A percentile compares a stretch with the other conserved stretches of the same genome.
Conservation (phyloP, 2,113 vertebrate species). For the Ochotona princeps region DNA sequence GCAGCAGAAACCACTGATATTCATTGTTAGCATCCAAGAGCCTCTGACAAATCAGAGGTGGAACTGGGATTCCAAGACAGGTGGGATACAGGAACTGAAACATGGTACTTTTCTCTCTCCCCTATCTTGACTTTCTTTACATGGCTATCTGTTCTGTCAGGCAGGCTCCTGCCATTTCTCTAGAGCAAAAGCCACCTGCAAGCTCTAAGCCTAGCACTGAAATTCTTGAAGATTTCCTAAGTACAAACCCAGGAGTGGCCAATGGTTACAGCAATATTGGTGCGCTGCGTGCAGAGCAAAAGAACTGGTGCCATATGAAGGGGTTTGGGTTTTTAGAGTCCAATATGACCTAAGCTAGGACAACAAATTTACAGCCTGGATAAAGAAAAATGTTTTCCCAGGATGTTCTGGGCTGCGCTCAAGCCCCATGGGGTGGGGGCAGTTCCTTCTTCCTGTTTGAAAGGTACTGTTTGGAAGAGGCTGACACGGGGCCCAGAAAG, state of each 20-base stretch:
- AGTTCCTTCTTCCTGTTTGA: neutral
- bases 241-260: neutral
- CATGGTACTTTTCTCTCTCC: neutral
- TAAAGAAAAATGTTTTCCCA: constrained; percentile 25
- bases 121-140: neutral
- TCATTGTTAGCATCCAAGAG: neutral
- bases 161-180: neutral
- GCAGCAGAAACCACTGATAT: neutral
- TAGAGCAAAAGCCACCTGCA: constrained; percentile 35
- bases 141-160: neutral
- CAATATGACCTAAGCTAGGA: neutral
- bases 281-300: neutral
- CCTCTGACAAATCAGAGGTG: neutral
- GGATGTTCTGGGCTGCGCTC: neutral
- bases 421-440: neutral
- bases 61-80: neutral
- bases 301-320: neutral
- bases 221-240: neutral
- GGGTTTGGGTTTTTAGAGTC: neutral
- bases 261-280: constrained; percentile 37
- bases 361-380: constrained; percentile 33
- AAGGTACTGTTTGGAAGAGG: neutral
- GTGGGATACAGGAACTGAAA: neutral
- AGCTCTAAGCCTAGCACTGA: neutral
- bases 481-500: neutral